Base-by-base conservation (phyloP, 2,113 vertebrate species). In the Chelonoidis abingdonii region DNA sequence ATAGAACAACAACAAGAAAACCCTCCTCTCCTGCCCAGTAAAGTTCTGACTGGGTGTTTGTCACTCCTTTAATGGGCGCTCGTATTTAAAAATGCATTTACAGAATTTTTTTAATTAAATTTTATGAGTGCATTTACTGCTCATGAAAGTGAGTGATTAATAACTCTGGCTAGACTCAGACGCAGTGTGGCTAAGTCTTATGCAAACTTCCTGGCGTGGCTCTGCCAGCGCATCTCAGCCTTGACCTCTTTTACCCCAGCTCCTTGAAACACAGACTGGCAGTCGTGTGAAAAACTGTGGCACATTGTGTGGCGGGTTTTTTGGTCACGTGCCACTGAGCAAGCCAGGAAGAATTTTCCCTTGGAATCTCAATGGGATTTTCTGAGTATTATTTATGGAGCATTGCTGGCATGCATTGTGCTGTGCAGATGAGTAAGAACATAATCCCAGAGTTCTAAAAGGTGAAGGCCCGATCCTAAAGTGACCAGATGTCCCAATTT, bases 101-200 rank as follows among this genome's bases (percentile, higher is more conserved):
- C 84, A 90, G 53, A 96, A 95, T 95, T 92, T 84, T 94, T 94
- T 97, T 93, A 92, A 95, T 97, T 93, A 90, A 85, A 81, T 96
- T 89, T 94, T 96, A 90, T 91, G 80, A 78, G 89, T 93, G 44
- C 92, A 95, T 95, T 96, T 96, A 81, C 72, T 95, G 92, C 89
- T 95, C 52, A 56, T 85, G 90, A 91, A 97, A 96, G 93, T 2
- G 4, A 94, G 80, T 93, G 53, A 96, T 96, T 95, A 92, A 89
- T 96, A 95, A 91, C 31, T 29, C 41, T 88, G 72, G 80, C 91
- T 94, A 0, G 0, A 85, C 79, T 80, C 87, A 93, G 91, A 52
- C 22, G 13, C 1, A 78, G 80, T n/a, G 65, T 88, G 56, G 85
- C 50, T 52, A 84, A 87, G 90, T 62, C 75, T 96, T 96, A 82